A percentile compares a stretch with the other conserved stretches of the same genome.
Evolutionary conservation across 1,140 invertebrate species (phyloP).

Genomic region (Brachionus koreanus): DNA sequence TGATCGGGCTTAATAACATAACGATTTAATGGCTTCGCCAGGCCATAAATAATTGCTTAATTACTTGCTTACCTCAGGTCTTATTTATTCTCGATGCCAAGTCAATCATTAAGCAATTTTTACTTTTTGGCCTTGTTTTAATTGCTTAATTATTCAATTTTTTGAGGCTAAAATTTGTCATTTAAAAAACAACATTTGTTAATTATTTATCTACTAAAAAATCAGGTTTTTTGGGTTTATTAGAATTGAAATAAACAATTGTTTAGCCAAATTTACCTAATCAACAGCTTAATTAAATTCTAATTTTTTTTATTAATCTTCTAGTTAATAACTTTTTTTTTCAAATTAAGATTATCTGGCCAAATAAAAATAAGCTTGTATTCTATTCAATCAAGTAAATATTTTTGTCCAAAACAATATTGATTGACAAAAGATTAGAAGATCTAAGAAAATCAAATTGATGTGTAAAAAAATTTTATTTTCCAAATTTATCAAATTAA

Average conservation of each 20-base stretch:
- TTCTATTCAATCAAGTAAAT: neutral
- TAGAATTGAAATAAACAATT: too few species aligned
- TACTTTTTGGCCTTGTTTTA: neutral
- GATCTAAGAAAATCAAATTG: too few species aligned
- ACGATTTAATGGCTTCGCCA: neutral
- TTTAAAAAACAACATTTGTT: neutral
- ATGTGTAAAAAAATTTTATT: too few species aligned
- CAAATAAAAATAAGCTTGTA: neutral
- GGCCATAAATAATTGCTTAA: conserved; percentile 32
- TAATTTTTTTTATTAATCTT: too few species aligned
- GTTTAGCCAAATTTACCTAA: too few species aligned
- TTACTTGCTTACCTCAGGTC: neutral
- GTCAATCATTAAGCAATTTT: conserved; percentile 6
- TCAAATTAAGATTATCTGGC: too few species aligned
- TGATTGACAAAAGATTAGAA: neutral
- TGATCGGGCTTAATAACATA: conserved; percentile 13
- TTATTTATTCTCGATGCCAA: neutral
- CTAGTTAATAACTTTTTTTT: too few species aligned
- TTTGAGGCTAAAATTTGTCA: conserved; percentile 1
- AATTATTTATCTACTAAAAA: neutral
- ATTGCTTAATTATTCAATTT: conserved; percentile 27
- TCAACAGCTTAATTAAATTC: too few species aligned
- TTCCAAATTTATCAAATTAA: too few species aligned
- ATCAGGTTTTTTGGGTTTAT: neutral
- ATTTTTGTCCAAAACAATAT: neutral